Evolutionary conservation across 2,113 vertebrate species (phyloP), one percentile per base, ranked within the genome.

Genomic region (Athene cunicularia): DNA sequence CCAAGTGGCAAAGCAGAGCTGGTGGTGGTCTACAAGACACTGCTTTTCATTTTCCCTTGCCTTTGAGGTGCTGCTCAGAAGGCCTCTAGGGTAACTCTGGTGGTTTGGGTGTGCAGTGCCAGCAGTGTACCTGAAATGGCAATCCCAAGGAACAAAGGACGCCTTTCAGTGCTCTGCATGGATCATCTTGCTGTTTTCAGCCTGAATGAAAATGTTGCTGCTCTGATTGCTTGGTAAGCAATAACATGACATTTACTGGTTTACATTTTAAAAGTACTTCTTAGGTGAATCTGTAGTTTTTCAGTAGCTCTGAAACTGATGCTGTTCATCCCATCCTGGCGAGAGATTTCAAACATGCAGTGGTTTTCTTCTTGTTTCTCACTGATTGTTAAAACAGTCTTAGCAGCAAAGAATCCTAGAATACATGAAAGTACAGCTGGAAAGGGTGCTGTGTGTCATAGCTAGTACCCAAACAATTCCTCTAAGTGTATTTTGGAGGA

Each of bases 1-100:
- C 93, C 88, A 58, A 83, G 86, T 67, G 62, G 93, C 27, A 58
- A 96, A 91, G 82, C 90, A 93, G 45, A 95, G 97, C 86, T 94
- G 92, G 94, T 80, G 47, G 45, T 75, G 63, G 22, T 49, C 79
- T 53, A 2, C 50, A 43, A 62, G 86, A 22, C 2, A 4, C 94
- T 84, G 88, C 60, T 73, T 86, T 86, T 86, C 62, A 74, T 95
- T 60, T 55, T 37, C 59, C 58, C 89, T 87, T 84, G 47, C 60
- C 66, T 63, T 90, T 70, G 45, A 50, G 72, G 17, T 35, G 70
- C 30, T 70, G 56, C 47, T 76, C 45, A 28, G 66, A 90, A 64
- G 49, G 13, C 43, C 53, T 45, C 21, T 17, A 7, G 80, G 52
- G 23, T 41, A 35, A 12, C 55, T 58, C 55, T 20, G 56, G 12